Percentiles rank a stretch among this genome's conserved stretches.
Conservation (phyloP, 2,113 vertebrate species). For the Colaptes auratus region DNA sequence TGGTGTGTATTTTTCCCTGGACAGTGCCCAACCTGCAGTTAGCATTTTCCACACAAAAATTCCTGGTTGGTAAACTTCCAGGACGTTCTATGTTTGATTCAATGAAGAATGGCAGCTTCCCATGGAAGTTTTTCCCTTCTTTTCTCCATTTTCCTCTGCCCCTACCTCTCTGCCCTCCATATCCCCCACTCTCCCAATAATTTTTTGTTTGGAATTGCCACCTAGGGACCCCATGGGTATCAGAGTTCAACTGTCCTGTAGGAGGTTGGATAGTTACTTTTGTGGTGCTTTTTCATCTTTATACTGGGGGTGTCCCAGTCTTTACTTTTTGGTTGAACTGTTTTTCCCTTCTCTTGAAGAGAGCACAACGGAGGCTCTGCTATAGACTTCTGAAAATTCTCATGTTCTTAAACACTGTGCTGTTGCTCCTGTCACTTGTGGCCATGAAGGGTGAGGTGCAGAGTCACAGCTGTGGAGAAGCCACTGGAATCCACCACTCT, state of each 20-base stretch:
- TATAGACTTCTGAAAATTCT: neutral
- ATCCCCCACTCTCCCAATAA: neutral
- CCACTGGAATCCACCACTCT: neutral
- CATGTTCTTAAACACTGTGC: neutral
- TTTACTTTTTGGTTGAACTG: neutral
- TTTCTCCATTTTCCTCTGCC: neutral
- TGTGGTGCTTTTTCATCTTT: neutral
- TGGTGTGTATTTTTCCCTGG: constrained; percentile 52
- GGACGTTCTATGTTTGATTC: constrained; percentile 41
- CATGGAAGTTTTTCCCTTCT: neutral
- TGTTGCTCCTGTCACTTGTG: neutral
- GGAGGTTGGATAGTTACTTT: neutral
- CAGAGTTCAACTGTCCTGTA: neutral
- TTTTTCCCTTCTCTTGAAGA: neutral
- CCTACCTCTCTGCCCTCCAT: too few species aligned
- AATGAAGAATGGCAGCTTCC: constrained; percentile 37
- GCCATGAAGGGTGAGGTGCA: neutral
- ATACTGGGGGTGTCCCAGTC: neutral
- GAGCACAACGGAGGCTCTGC: neutral
- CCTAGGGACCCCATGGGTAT: neutral
- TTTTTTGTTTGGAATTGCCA: neutral
- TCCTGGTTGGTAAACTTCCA: constrained; percentile 46
- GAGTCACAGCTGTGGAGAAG: neutral
- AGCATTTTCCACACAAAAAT: constrained; percentile 60
- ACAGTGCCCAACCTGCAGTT: constrained; percentile 10